Conservation (phyloP, 2,797 vertebrate genomes). For the Danio choprae region DNA sequence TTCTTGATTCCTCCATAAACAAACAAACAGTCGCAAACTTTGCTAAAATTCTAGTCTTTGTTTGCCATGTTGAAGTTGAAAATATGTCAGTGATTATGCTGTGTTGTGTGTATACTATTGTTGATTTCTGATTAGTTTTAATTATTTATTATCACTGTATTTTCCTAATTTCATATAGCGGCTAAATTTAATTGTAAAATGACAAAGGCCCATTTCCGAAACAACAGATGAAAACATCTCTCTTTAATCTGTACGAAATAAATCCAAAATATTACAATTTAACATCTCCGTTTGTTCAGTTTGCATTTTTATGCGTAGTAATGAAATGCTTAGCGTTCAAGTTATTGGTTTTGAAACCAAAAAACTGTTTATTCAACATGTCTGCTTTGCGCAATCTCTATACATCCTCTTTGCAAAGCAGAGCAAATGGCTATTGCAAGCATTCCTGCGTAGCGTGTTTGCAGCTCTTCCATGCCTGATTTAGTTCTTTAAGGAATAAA, state of each 20-base stretch:
- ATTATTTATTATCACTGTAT: not conserved
- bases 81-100: no score
- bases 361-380: constrained; percentile 8
- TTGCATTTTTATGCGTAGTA: not conserved
- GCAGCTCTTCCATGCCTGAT: constrained; percentile 17
- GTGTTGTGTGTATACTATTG: not conserved
- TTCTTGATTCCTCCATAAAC: not conserved
- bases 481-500: constrained; percentile 80
- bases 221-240: not conserved
- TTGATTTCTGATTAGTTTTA: not conserved
- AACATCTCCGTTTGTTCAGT: not conserved
- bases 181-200: not conserved
- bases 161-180: not conserved
- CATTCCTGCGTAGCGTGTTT: constrained; percentile 43
- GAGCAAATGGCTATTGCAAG: not conserved
- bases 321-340: not conserved
- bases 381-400: not conserved
- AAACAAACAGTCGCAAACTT: not conserved
- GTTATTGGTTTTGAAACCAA: not conserved
- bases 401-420: not conserved
- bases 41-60: not conserved
- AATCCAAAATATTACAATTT: not conserved
- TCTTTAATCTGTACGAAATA: not conserved
- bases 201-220: not conserved
- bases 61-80: not conserved